phyloP scores from a whole-genome alignment of 2,113 vertebrate species.

The Hemicordylus capensis region DNA sequence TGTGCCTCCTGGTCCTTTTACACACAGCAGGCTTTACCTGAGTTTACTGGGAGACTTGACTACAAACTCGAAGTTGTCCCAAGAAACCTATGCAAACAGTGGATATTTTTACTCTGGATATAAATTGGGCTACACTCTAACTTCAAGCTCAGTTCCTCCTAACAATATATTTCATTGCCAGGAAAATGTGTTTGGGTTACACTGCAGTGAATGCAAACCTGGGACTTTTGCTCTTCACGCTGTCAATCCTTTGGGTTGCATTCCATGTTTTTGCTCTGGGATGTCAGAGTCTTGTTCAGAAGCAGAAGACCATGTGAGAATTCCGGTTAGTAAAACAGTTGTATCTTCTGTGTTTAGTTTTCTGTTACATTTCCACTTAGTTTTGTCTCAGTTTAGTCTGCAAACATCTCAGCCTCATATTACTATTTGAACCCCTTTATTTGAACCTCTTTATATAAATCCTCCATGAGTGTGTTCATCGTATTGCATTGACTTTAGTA shows the following conservation, averaged over 20 bases:
- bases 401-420: background rate
- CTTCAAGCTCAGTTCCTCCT: background rate
- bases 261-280: conserved; percentile 90
- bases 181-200: conserved; percentile 86
- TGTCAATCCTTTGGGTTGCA: conserved; percentile 81
- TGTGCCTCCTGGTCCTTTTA: too few relatives aligned
- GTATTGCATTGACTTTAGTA: background rate
- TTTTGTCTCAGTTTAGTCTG: background rate
- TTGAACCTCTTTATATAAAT: background rate
- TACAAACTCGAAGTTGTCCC: too few relatives aligned
- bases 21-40: too few relatives aligned
- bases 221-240: conserved; percentile 83
- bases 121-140: too few relatives aligned
- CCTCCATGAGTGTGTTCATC: background rate
- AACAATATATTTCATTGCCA: conserved; percentile 48
- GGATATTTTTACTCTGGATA: too few relatives aligned
- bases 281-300: conserved; percentile 83
- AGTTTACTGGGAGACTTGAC: too few relatives aligned
- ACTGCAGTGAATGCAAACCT: conserved; percentile 84
- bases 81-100: too few relatives aligned
- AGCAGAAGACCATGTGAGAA: conserved; percentile 78
- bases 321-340: conserved; percentile 74
- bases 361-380: background rate
- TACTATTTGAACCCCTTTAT: too few relatives aligned
- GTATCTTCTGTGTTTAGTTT: background rate